These are phyloP conservation scores for Cephus pygmeus DNA, from an alignment of 2,888 invertebrate species.

Conservation along the genomic window DNA sequence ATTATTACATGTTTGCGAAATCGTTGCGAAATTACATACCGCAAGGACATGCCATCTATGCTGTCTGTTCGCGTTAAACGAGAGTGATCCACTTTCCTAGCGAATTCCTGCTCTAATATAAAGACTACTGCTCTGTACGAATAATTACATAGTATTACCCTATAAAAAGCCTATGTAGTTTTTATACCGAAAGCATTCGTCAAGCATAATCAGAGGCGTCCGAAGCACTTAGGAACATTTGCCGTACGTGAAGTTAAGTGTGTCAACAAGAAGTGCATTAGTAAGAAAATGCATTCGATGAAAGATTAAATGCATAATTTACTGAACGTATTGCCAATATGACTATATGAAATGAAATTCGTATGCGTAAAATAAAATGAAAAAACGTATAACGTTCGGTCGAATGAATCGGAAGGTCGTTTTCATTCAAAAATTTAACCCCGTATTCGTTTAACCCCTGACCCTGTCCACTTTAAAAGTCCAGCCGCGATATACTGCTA, in stretches of 20 bases:
- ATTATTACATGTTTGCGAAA: neutral
- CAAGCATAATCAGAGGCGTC: neutral
- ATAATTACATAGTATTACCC: neutral
- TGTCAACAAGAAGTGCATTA: neutral
- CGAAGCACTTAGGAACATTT: neutral
- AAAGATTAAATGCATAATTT: neutral
- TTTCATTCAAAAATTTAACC: neutral
- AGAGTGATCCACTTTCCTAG: neutral
- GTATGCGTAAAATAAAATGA: neutral
- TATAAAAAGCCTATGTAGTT: neutral
- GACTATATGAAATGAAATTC: neutral
- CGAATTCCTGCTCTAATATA: neutral
- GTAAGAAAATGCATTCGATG: neutral
- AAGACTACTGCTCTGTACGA: neutral
- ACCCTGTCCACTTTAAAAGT: slow-evolving; percentile 38
- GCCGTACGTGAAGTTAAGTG: neutral
- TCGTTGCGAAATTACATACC: neutral
- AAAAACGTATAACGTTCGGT: slow-evolving; percentile 12
- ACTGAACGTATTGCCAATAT: neutral
- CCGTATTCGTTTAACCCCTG: slow-evolving; percentile 5
- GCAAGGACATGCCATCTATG: neutral
- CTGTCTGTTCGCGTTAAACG: neutral
- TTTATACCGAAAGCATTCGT: neutral
- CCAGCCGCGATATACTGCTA: slow-evolving; percentile 15
- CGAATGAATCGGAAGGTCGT: slow-evolving; percentile 32